Evolutionary conservation across 2,113 vertebrate species (phyloP).

Genomic region (Peromyscus polionotus): DNA sequence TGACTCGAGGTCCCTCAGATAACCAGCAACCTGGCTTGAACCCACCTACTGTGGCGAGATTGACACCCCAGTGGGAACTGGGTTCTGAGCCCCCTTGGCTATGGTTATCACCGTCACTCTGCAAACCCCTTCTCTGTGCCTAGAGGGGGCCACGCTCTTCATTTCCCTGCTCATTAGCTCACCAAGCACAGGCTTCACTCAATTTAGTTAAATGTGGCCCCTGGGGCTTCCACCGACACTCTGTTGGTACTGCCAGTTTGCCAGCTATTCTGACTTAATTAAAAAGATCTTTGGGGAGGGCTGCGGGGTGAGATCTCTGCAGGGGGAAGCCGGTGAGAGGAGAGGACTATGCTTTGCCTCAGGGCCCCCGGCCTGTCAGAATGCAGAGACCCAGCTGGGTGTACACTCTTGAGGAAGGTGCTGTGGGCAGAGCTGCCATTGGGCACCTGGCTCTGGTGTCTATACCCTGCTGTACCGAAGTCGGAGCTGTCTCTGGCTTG

Average conservation of each 20-base stretch:
- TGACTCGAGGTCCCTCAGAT: neutral
- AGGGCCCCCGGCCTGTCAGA: neutral
- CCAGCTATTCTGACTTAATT: conserved; percentile 84
- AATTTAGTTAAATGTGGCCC: conserved; percentile 85
- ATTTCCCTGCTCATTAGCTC: conserved; percentile 82
- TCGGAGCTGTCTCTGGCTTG: neutral
- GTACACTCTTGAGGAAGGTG: neutral
- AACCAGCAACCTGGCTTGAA: neutral
- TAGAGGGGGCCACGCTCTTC: neutral
- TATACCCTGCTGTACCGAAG: neutral
- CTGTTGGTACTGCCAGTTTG: conserved; percentile 80
- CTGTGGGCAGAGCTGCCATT: accelerated
- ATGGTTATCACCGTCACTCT: neutral
- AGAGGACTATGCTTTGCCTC: neutral
- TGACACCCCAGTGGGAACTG: neutral
- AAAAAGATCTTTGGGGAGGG: conserved; percentile 64
- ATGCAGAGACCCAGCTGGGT: neutral
- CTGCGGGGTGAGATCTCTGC: neutral
- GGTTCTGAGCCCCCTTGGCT: neutral
- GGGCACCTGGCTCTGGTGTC: neutral
- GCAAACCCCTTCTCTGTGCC: neutral
- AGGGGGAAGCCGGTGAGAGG: neutral
- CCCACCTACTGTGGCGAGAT: neutral
- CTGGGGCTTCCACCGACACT: conserved; percentile 80
- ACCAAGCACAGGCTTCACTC: conserved; percentile 81